Base-by-base conservation (phyloP, 2,888 invertebrate species). In the Anorthoa munda region DNA sequence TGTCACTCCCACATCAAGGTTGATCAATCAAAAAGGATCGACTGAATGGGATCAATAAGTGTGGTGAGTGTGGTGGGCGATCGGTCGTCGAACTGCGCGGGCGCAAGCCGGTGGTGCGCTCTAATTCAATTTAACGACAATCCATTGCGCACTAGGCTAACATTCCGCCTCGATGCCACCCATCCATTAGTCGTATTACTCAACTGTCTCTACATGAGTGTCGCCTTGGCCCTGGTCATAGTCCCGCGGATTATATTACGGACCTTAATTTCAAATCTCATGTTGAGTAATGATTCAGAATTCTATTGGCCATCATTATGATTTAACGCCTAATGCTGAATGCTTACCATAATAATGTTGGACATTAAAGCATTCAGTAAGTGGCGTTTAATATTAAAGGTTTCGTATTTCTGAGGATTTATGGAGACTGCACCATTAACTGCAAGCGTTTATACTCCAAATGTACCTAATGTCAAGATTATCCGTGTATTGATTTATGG, bases 31-130 rank as follows among this genome's bases (percentile, higher is more conserved):
- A 90, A 91, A 93, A 95, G 95, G 95, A 96, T 95, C 94, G 93
- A 92, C 93, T 92, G 92, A 94, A 94, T 92, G 91, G 91, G 93
- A 94, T 94, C 94, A 95, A 94, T 95, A 93, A 93, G 93, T 90
- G 91, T 93, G 90, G 90, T 91, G 91, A 92, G 90, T 90, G 90
- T 90, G 81, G 95, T 96, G 95, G 96, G 96, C 95, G 96, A 93
- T 88, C 95, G 95, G 96, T 96, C 96, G 95, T 90, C 95, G 96
- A 96, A 95, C 96, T 96, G 96, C 95, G 96, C 95, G 95, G 95
- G 95, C 95, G 95, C 94, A 87, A 88, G 90, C 91, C 92, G 90
- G 88, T 90, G 94, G 93, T 93, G 92, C 89, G 94, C 93, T 95
- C 95, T 95, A 95, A 95, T 95, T 95, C 92, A 93, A 94, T 95